Conservation (phyloP, 53 echinoderm and acorn worm genomes). For the Mesocentrotus franciscanus region DNA sequence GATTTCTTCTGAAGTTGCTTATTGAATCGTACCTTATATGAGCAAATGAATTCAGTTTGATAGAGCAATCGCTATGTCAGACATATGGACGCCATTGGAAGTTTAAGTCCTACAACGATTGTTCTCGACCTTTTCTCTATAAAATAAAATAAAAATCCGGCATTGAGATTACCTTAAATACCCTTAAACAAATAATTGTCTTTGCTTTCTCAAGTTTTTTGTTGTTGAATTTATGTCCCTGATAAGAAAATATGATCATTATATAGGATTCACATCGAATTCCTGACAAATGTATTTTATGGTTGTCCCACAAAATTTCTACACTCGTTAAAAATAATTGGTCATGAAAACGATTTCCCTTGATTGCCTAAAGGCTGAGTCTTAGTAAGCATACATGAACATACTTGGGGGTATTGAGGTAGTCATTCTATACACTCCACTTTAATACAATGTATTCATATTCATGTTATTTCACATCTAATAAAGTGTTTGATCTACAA, state of each 20-base stretch:
- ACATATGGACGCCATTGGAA: constrained; percentile 17
- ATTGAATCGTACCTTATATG: constrained; percentile 12
- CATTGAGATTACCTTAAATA: background rate
- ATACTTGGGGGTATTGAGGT: background rate
- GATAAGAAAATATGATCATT: too few relatives aligned
- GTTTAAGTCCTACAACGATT: background rate
- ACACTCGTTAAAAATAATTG: too few relatives aligned
- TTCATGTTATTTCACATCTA: background rate
- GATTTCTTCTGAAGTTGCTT: constrained; percentile 22
- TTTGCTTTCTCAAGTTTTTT: background rate
- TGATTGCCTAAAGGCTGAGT: too few relatives aligned
- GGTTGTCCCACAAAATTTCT: too few relatives aligned
- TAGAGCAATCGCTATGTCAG: constrained; percentile 6
- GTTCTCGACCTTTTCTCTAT: background rate
- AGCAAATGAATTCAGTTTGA: constrained; percentile 44
- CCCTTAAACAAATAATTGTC: too few relatives aligned
- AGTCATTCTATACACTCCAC: background rate
- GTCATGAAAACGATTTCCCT: too few relatives aligned
- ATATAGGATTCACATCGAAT: too few relatives aligned
- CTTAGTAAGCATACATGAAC: too few relatives aligned
- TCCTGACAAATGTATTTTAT: too few relatives aligned
- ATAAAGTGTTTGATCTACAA: background rate
- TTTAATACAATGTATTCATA: background rate
- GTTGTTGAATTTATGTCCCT: too few relatives aligned
- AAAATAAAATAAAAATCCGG: background rate